Percentiles rank a stretch among this genome's conserved stretches.
Evolutionary conservation across 2,113 vertebrate genomes (phyloP).

Genomic region (Pachycephala philippinensis): DNA sequence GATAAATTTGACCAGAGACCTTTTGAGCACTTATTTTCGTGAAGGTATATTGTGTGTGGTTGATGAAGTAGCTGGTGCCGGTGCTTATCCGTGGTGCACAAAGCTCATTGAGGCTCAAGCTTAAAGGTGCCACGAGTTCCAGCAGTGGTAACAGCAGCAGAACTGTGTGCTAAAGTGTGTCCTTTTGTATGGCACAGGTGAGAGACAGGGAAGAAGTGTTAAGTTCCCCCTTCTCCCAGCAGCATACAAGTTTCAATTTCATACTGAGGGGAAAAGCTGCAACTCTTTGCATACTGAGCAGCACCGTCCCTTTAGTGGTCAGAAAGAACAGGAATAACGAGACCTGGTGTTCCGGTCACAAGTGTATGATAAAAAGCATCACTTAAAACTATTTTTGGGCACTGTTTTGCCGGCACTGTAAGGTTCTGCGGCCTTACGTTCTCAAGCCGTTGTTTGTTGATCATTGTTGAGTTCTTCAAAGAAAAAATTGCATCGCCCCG

Average conservation of each 20-base stretch:
- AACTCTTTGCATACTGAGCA: not conserved
- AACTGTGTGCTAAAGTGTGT: not conserved
- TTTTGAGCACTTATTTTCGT: not conserved
- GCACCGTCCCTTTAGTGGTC: accelerated
- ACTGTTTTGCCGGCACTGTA: not conserved
- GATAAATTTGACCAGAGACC: not conserved
- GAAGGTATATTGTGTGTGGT: not conserved
- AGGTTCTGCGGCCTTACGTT: accelerated
- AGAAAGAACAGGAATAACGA: not conserved
- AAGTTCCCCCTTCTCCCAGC: not conserved
- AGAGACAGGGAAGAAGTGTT: not conserved
- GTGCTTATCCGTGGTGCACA: not conserved
- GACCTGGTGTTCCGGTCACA: not conserved
- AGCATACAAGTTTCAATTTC: accelerated
- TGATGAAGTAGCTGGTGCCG: not conserved
- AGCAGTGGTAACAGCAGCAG: not conserved
- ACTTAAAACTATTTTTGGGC: not conserved
- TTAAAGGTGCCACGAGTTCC: not conserved
- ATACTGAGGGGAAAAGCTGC: not conserved
- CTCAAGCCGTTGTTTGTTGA: not conserved
- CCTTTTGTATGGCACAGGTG: not conserved
- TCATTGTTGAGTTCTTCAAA: not conserved
- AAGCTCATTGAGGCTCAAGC: not conserved
- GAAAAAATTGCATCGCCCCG: not conserved
- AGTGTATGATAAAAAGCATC: not conserved